A percentile compares a stretch with the other conserved stretches of the same genome.
phyloP scores from a whole-genome alignment of 2,113 vertebrate species.

The Chaetodon trifascialis region DNA sequence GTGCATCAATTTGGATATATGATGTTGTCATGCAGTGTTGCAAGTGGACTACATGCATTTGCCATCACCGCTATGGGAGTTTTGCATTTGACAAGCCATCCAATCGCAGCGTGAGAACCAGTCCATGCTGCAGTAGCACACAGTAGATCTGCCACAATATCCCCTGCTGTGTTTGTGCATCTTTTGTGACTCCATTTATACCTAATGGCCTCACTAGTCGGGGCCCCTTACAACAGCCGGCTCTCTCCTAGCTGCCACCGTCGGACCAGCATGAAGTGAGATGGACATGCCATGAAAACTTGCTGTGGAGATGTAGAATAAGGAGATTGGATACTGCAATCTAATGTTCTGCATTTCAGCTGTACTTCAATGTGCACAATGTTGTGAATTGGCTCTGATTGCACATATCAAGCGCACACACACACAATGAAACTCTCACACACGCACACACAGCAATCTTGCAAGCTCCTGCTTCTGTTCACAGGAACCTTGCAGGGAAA shows the following conservation, averaged over 20 bases:
- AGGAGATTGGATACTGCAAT: slow-evolving; percentile 61
- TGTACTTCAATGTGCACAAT: slow-evolving; percentile 53
- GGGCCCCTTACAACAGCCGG: slow-evolving; percentile 29
- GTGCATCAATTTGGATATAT: neutral
- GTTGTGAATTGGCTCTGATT: slow-evolving; percentile 73
- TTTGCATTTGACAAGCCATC: slow-evolving; percentile 15
- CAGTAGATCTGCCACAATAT: slow-evolving; percentile 9
- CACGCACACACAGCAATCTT: slow-evolving; percentile 48
- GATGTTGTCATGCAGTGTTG: neutral
- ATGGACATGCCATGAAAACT: slow-evolving; percentile 52
- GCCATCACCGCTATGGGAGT: neutral
- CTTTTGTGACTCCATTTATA: slow-evolving; percentile 53
- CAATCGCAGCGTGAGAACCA: slow-evolving; percentile 13
- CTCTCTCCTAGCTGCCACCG: slow-evolving; percentile 43
- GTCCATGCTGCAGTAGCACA: neutral
- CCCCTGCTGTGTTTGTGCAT: slow-evolving; percentile 31
- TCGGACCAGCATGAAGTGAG: slow-evolving; percentile 38
- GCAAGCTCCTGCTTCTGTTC: slow-evolving; percentile 75
- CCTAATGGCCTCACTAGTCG: slow-evolving; percentile 40
- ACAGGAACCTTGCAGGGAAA: slow-evolving; percentile 70
- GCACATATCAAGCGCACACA: slow-evolving; percentile 56
- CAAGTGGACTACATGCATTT: neutral
- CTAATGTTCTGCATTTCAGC: slow-evolving; percentile 74
- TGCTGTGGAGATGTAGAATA: slow-evolving; percentile 64
- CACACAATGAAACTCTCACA: slow-evolving; percentile 21